Base-by-base conservation (phyloP, 2,797 vertebrate genomes). In the Helarctos malayanus region DNA sequence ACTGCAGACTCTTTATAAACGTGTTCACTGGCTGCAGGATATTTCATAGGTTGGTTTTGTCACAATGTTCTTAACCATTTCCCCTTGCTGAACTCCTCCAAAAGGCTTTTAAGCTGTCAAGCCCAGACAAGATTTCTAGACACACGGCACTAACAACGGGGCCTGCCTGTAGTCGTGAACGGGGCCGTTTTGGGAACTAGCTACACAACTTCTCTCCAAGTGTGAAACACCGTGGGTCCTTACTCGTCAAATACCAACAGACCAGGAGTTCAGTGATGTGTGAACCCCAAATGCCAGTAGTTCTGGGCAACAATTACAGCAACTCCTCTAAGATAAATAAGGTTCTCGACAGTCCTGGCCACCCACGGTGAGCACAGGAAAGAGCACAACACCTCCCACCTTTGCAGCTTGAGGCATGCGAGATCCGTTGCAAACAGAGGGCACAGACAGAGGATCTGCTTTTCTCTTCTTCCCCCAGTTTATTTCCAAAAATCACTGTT, bases 91-190 rank as follows among this genome's bases (percentile, higher is more conserved):
- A 94, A 75, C 68, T 88, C 63, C 54, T 68, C 80, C 73, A 41
- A 68, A 89, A 88, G 71, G 91, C 76, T 97, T 93, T 95, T 96
- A 96, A 95, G 78, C 95, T 92, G 81, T 89, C 84, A 97, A 75
- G 65, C 21, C n/a, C 87, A 96, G 89, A 84, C 92, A 88, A 81
- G 94, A 84, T 76, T 95, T 69, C 68, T 38, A 61, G 92, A 91
- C 3, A 21, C 89, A 57, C 15, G 83, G 7, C 12, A 35, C 35
- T 65, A 61, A 86, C 47, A 32, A 25, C 1, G 52, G 82, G 82
- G 59, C 57, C 56, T 81, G 84, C 57, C 83, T 81, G 65, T 52
- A 61, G 76, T 73, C 61, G 6, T 54, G 47, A 92, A 54, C 18
- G 11, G 27, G 59, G 87, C 83, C 57, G 76, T 41, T 83, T 49